These are phyloP conservation scores for Drosophila burlai DNA, from an alignment of 1,140 invertebrate species.

Conservation along the genomic window DNA sequence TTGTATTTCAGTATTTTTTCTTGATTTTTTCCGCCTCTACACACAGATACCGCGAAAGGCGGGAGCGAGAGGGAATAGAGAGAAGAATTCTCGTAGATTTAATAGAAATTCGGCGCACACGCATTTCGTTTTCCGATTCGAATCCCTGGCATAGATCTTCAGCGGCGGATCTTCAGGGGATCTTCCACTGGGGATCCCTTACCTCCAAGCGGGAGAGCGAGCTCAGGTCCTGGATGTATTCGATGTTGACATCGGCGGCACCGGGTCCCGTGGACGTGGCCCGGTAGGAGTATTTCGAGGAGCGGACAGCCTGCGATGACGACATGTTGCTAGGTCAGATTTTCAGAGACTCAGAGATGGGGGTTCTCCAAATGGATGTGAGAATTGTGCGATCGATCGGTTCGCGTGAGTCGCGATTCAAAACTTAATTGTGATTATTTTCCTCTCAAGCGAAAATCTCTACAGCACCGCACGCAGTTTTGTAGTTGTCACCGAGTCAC, in stretches of 20 bases:
- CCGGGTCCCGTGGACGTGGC: constrained; percentile 90
- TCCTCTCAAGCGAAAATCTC: constrained; percentile 69
- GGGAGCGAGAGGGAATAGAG: background rate
- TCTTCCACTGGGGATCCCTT: constrained; percentile 75
- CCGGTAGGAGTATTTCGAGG: constrained; percentile 95
- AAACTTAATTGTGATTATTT: constrained; percentile 34
- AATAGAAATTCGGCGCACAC: constrained; percentile 44
- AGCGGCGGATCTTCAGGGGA: constrained; percentile 1
- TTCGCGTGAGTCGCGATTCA: constrained; percentile 56
- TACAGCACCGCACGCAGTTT: constrained; percentile 79
- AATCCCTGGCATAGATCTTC: constrained; percentile 4
- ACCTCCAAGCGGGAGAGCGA: constrained; percentile 97
- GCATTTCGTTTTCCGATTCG: constrained; percentile 29
- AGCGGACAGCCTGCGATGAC: constrained; percentile 92
- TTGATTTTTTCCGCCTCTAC: constrained; percentile 41
- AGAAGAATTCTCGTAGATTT: constrained; percentile 33
- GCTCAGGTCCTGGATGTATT: constrained; percentile 96
- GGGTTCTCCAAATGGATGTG: constrained; percentile 37
- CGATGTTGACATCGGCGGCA: constrained; percentile 95
- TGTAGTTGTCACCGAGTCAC: constrained; percentile 85
- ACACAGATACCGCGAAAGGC: constrained; percentile 25
- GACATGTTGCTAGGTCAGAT: constrained; percentile 78
- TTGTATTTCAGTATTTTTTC: constrained; percentile 28
- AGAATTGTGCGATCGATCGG: constrained; percentile 39
- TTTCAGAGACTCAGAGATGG: constrained; percentile 43